These are phyloP conservation scores for Chiridota heheva DNA, from an alignment of 35 echinoderm and acorn worm genomes.

Conservation along the genomic window DNA sequence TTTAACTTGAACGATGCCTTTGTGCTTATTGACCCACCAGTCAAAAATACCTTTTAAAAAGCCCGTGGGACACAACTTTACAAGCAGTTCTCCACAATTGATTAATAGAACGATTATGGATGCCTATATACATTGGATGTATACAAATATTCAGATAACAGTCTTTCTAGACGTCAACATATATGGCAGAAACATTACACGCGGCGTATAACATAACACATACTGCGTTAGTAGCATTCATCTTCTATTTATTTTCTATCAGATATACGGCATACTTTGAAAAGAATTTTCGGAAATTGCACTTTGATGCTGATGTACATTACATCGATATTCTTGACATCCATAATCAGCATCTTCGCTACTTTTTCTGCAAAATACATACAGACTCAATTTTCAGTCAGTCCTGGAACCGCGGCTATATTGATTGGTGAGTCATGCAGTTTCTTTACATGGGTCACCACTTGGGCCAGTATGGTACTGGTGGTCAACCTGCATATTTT, in stretches of 20 bases:
- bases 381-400: conserved; percentile 24
- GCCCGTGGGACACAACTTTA: background rate
- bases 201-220: background rate
- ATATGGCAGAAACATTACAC: background rate
- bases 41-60: too few species aligned
- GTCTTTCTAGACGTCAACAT: background rate
- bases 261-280: background rate
- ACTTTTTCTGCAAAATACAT: conserved; percentile 32
- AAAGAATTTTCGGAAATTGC: conserved; percentile 11
- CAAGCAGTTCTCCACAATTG: background rate
- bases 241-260: background rate
- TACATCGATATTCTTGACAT: background rate
- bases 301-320: conserved; percentile 22
- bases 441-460: too few species aligned
- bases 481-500: too few species aligned
- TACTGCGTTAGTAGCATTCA: background rate
- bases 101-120: background rate
- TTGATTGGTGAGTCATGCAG: conserved; percentile 24
- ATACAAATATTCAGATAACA: background rate
- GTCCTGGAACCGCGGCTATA: conserved; percentile 13
- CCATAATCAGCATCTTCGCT: background rate
- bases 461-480: too few species aligned
- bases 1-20: too few species aligned
- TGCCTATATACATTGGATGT: background rate
- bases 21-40: too few species aligned